phyloP scores from a whole-genome alignment of 2,888 invertebrate genomes.

The Agrochola lychnidis region DNA sequence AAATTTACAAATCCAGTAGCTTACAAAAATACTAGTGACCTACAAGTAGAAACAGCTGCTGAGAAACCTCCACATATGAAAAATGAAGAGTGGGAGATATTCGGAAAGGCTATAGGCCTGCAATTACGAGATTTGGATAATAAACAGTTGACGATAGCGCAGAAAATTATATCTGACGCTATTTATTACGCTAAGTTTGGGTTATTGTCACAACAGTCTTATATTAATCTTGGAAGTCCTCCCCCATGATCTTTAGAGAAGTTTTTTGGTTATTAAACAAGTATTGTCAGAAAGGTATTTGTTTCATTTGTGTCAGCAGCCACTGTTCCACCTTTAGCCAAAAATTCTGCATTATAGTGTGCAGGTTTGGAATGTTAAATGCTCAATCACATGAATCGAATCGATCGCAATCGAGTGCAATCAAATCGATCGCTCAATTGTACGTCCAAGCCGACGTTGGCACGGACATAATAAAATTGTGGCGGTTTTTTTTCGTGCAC shows the following conservation, averaged over 20 bases:
- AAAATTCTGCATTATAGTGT: neutral
- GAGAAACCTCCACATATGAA: neutral
- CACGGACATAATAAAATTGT: too few relatives aligned
- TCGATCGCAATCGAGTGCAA: too few relatives aligned
- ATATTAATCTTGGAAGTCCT: conserved; percentile 24
- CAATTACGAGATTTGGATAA: conserved; percentile 36
- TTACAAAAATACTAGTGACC: conserved; percentile 11
- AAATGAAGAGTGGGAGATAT: conserved; percentile 38
- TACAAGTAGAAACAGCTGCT: neutral
- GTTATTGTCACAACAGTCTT: conserved; percentile 34
- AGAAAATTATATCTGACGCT: conserved; percentile 34
- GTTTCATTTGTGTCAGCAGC: neutral
- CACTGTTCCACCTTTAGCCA: neutral
- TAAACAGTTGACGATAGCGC: conserved; percentile 36
- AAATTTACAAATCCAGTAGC: conserved; percentile 29
- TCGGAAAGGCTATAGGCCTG: conserved; percentile 34
- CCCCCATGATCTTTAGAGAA: neutral
- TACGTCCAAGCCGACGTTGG: too few relatives aligned
- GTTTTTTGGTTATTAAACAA: conserved; percentile 7
- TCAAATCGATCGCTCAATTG: too few relatives aligned
- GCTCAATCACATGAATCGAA: too few relatives aligned
- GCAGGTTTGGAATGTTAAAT: neutral
- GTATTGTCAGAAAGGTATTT: neutral
- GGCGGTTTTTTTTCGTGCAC: too few relatives aligned
- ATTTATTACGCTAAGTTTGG: conserved; percentile 46